phyloP scores from a whole-genome alignment of 2,113 vertebrate species.

The Tragelaphus scriptus region DNA sequence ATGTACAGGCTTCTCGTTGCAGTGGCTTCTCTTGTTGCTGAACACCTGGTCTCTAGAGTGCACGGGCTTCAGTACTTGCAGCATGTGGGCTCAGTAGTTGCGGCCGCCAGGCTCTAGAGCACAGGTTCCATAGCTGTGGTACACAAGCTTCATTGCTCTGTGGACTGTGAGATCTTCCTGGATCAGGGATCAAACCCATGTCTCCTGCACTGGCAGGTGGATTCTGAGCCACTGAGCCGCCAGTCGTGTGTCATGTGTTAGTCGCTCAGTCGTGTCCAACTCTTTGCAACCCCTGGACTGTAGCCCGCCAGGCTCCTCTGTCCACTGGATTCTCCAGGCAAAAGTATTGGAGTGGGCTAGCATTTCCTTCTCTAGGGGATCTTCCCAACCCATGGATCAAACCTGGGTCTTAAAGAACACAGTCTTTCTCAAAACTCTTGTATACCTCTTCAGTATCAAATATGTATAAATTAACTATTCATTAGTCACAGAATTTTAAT shows the following conservation, averaged over 20 bases:
- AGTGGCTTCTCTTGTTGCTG: neutral
- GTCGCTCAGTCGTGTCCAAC: neutral
- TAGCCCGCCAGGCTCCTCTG: neutral
- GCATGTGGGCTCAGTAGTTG: neutral
- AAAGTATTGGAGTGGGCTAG: neutral
- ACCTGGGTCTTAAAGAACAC: neutral
- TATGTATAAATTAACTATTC: neutral
- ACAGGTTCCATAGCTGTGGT: neutral
- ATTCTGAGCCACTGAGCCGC: neutral
- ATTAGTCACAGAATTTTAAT: neutral
- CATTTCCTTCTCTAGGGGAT: neutral
- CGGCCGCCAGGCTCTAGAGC: neutral
- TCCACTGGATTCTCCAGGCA: neutral
- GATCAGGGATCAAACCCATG: neutral
- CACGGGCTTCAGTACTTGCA: neutral
- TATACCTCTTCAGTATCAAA: neutral
- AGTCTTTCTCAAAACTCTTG: slow-evolving; percentile 31
- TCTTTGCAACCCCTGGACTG: neutral
- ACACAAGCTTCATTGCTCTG: neutral
- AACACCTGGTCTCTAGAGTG: neutral
- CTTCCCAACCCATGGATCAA: neutral
- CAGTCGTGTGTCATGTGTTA: neutral
- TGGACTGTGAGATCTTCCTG: neutral
- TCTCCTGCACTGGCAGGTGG: neutral
- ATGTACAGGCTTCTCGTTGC: neutral